Base-by-base conservation (phyloP, 2,797 vertebrate genomes). In the Helostoma temminkii region DNA sequence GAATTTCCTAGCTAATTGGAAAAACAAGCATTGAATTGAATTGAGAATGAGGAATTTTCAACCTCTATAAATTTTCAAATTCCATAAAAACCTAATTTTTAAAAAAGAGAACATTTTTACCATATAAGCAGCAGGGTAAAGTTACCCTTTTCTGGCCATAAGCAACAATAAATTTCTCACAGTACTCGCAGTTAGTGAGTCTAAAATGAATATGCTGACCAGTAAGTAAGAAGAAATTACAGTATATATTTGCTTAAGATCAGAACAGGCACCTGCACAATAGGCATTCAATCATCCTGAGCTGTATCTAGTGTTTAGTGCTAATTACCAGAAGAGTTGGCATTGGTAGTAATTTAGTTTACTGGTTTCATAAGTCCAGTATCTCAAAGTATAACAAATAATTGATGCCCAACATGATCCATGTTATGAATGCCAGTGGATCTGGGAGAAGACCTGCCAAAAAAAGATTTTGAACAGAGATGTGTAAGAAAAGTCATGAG, bases 381-480 rank as follows among this genome's bases (percentile, higher is more conserved):
- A 26, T 60, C 56, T 73, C 61, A 67, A 59, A 55, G 54, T 9
- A n/a, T 28, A 12, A 41, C 3, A 34, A 74, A 77, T 77, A 77
- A 80, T 77, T 74, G 50, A 80, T 80, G 74, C 6, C 28, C 81
- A 74, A 74, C 66, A 77, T 74, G 73, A 45, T 67, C 58, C 26
- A 4, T 49, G 54, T 14, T 34, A 18, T 28, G 21, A 25, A 22
- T 74, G 73, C 71, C 74, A 71, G 49, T 14, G 24, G 59, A 54
- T 80, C 53, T 61, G 21, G 47, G 58, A 64, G 21, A 11, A 22
- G 21, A 16, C 34, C 57, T 63, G 52, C 55, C 47, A 57, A 43
- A 25, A 54, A 48, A 50, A 22, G 8, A 34, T 32, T 28, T 42
- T 5, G 25, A 11, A 18, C 24, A 34, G 32, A 60, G 41, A 32